Evolutionary conservation across 2,888 invertebrate genomes (phyloP), one percentile per base, ranked within the genome.

Genomic region (Hirtodrosophila confusa): DNA sequence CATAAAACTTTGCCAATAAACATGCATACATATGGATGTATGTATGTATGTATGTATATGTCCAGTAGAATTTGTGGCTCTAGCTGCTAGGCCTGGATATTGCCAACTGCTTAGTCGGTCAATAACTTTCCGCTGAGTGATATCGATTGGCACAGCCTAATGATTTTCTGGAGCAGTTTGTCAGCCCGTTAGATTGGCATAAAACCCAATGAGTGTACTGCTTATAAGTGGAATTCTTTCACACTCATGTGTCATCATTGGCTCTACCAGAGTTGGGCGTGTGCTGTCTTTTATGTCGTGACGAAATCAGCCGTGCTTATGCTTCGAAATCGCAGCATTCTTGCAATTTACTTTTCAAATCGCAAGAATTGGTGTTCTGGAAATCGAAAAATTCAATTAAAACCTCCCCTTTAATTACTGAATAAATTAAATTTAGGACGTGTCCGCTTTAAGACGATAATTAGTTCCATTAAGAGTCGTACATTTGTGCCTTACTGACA

Each of bases 1-100:
- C 86, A 84, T 75, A 84, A 78, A 77, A 53, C 86, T 73, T 74
- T 61, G 78, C 73, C 86, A 77, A 84, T 62, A 65, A 50, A 23
- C 44, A 49, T 44, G 36, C 27, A 27, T 44, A 39, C 27, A 37
- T 39, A 33, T 31, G 53, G 29, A 23, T 6, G 11, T 33, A 7
- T 23, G 12, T 40, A 36, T 23, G n/a, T 27, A 41, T 36, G 17
- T 48, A 24, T 10, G 27, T 9, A 33, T 64, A 40, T 69, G 58
- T 56, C 53, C 69, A 65, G 69, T 56, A 65, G 57, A 70, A 74
- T 75, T 74, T 74, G 57, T 51, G 40, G 57, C 65, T 36, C 17
- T 23, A 37, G 51, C 51, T 17, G 50, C 48, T 50, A 36, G 60
- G 55, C 44, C 44, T 60, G 51, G 43, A 54, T 61, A 57, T 43